Conservation (phyloP, 64 coral and sea anemone genomes). For the Orbicella faveolata region DNA sequence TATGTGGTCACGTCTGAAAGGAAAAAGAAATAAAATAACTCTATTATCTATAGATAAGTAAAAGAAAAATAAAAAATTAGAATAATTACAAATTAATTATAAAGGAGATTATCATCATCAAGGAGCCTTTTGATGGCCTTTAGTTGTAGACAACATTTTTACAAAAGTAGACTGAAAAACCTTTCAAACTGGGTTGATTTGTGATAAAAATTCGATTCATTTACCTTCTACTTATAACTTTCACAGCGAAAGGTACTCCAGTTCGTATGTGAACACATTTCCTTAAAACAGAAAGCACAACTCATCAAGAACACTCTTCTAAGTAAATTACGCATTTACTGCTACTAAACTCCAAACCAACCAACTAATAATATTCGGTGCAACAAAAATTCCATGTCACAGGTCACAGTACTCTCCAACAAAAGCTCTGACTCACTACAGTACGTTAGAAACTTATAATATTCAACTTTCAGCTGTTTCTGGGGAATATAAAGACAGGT, state of each 20-base stretch:
- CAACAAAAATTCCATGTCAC: no score
- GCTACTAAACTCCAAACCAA: no score
- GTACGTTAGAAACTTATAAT: no score
- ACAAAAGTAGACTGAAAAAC: background rate
- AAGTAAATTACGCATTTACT: background rate
- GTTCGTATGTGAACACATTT: constrained; percentile 82
- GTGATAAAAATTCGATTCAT: background rate
- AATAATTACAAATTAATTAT: background rate
- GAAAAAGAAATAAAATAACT: background rate
- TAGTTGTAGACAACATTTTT: no score
- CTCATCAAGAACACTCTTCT: background rate
- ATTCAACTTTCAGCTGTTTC: no score
- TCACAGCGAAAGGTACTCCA: constrained; percentile 88
- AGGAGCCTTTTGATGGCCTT: background rate
- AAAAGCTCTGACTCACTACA: no score
- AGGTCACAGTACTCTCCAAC: no score
- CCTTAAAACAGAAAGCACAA: constrained; percentile 35
- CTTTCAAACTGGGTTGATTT: background rate
- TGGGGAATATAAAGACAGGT: no score
- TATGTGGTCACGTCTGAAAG: constrained; percentile 76
- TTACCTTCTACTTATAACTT: constrained; percentile 96
- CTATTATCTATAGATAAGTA: background rate
- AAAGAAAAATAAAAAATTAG: background rate
- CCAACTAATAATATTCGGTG: no score
- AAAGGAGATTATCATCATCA: no score